Base-by-base conservation (phyloP, 2,797 vertebrate genomes). In the Salarias fasciatus region DNA sequence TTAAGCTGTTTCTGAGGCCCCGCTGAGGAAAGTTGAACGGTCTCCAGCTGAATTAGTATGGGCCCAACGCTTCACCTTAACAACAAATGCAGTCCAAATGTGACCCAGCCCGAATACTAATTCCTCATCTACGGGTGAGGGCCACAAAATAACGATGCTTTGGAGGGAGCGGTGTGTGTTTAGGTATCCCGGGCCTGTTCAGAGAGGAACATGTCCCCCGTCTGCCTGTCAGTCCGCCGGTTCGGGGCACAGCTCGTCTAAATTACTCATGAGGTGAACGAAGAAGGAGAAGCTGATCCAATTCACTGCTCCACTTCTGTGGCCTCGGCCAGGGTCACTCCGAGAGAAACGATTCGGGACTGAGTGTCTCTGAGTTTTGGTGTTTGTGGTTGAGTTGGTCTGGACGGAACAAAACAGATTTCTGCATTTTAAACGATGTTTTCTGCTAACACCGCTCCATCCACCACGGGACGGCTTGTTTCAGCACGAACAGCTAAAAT, bases 211-310 rank as follows among this genome's bases (percentile, higher is more conserved):
- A 24, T 48, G 52, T 77, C 63, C 36, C 31, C 52, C 72, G 56
- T 72, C 62, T 63, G 57, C 58, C 49, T 41, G 63, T 53, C 45
- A 41, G 48, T 69, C 15, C 8, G 40, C n/a, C 0, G 53, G 11
- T 65, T 37, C 14, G 53, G 57, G 46, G 57, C 43, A 51, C 52
- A 67, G 53, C 71, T 74, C 11, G 5, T 45, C 57, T 90, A 75
- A 86, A 87, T 89, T 83, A 84, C 79, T 86, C 66, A 84, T 82
- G 79, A 87, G 65, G 51, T 62, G 76, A 69, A 79, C 40, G 15
- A 65, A 42, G 12, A 29, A 33, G 43, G 64, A 78, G 75, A 86
- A 80, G 69, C 57, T 80, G 86, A 90, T 83, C 86, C 77, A 79
- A 48, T 89, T 88, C 77, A 70, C 73, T 77, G 83, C 45, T 84